phyloP scores from a whole-genome alignment of 2,113 vertebrate genomes.

The Circaetus gallicus region DNA sequence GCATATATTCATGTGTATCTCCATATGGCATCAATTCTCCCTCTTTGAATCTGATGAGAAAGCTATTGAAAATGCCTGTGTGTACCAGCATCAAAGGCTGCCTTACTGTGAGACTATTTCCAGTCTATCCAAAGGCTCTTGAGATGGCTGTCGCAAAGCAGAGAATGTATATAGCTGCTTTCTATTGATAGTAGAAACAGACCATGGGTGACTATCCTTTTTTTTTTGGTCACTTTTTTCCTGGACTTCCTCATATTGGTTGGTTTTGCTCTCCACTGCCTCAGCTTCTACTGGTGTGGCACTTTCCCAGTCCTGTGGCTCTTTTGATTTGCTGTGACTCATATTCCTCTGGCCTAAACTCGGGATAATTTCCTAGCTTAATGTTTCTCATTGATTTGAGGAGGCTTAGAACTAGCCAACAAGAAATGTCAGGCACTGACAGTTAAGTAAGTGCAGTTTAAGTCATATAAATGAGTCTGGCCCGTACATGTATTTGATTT shows the following conservation, averaged over 20 bases:
- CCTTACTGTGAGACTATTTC: not conserved
- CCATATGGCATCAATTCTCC: not conserved
- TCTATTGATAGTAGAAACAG: not conserved
- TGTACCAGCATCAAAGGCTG: not conserved
- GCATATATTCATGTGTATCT: not conserved
- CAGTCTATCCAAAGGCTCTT: not conserved
- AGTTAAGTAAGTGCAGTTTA: not conserved
- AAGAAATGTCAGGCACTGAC: not conserved
- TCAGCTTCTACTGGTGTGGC: not conserved
- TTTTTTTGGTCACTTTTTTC: not conserved
- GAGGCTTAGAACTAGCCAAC: not conserved
- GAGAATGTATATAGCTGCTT: not conserved
- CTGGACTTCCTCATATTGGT: not conserved
- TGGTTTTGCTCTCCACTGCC: not conserved
- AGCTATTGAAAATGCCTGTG: not conserved
- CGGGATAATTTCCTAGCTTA: not conserved
- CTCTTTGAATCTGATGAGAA: not conserved
- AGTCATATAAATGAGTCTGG: not conserved
- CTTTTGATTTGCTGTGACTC: not conserved
- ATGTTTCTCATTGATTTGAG: not conserved
- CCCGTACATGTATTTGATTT: not conserved
- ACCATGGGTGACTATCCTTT: not conserved
- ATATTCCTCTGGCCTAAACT: not conserved
- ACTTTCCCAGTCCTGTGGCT: not conserved
- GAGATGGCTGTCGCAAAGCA: not conserved